A percentile compares a stretch with the other conserved stretches of the same genome.
Conservation (phyloP, 2,797 vertebrate genomes). For the Spatula versicolor region DNA sequence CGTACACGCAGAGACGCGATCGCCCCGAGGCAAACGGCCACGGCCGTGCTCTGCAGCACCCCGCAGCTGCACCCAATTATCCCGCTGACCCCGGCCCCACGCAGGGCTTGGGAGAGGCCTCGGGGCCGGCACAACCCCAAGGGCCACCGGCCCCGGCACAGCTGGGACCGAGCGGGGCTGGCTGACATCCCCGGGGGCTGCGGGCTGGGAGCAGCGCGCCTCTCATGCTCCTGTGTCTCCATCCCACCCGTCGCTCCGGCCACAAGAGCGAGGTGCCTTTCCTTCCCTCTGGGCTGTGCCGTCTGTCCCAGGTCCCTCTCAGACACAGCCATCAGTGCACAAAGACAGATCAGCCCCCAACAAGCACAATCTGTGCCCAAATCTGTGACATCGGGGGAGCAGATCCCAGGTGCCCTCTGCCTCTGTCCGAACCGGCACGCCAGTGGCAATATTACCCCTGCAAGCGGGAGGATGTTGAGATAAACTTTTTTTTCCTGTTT, state of each 20-base stretch:
- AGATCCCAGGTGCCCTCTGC: background rate
- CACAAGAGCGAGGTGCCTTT: background rate
- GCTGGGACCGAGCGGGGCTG: background rate
- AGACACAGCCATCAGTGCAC: rapidly evolving
- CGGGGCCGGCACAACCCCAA: no score
- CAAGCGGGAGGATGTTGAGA: background rate
- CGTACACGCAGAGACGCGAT: rapidly evolving
- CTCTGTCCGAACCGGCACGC: rapidly evolving
- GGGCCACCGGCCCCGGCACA: no score
- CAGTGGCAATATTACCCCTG: background rate
- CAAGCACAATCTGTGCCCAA: background rate
- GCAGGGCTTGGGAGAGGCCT: no score
- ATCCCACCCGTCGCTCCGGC: background rate
- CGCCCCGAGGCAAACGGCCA: background rate
- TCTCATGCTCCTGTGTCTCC: background rate
- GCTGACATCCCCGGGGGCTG: rapidly evolving
- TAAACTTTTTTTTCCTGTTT: background rate
- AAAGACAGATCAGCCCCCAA: background rate
- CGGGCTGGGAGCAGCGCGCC: background rate
- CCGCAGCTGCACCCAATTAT: background rate
- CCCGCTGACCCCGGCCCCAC: background rate
- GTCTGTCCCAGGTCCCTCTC: background rate
- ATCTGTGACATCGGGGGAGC: rapidly evolving
- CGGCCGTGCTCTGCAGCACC: background rate
- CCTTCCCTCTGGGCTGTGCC: background rate